These are phyloP conservation scores for Corythaeola cristata DNA, from an alignment of 2,113 vertebrate species.

Conservation along the genomic window DNA sequence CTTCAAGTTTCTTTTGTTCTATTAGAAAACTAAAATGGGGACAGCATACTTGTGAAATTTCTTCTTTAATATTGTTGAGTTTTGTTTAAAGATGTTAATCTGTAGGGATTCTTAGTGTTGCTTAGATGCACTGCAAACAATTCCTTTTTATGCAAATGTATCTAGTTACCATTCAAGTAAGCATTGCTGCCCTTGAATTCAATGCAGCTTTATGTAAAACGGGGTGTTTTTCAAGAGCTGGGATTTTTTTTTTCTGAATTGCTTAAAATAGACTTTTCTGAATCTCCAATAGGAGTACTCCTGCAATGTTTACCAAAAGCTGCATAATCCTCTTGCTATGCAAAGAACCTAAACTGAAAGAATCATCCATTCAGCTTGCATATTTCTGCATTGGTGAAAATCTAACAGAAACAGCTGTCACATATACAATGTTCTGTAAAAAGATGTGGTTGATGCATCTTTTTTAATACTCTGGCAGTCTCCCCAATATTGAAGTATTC, in stretches of 20 bases:
- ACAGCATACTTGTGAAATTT: background rate
- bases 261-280: slow-evolving; percentile 28
- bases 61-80: background rate
- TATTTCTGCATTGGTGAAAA: slow-evolving; percentile 17
- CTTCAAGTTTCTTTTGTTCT: background rate
- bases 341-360: background rate
- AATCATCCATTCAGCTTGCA: background rate
- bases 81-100: slow-evolving; percentile 5
- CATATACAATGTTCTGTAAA: background rate
- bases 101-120: background rate
- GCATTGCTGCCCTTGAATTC: background rate
- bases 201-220: slow-evolving; percentile 7
- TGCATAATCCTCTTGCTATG: slow-evolving; percentile 33
- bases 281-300: background rate
- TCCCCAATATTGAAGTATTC: background rate
- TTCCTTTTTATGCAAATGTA: slow-evolving; percentile 1
- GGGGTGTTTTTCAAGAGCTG: background rate
- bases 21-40: background rate
- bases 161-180: slow-evolving; percentile 15
- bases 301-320: slow-evolving; percentile 8
- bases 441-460: background rate
- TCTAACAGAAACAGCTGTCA: background rate
- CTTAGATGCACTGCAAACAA: background rate
- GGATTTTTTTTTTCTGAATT: background rate
- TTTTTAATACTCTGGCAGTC: background rate